Conservation (phyloP, 2,888 invertebrate species). For the Chrysolina haemoptera region DNA sequence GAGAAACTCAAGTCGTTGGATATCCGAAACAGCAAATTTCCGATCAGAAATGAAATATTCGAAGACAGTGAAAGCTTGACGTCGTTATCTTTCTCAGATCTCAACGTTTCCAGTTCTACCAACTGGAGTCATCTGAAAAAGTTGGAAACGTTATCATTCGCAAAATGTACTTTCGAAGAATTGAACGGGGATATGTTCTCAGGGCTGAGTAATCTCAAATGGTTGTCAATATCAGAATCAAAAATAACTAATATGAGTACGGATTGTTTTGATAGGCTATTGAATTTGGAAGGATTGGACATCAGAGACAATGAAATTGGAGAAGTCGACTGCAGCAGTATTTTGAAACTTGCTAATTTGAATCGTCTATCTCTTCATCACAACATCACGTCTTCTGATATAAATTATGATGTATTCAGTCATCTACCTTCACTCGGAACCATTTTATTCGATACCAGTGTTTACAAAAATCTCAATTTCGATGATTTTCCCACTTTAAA, state of each 20-base stretch:
- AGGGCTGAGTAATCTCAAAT: conserved; percentile 29
- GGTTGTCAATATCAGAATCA: conserved; percentile 29
- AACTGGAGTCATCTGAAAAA: conserved; percentile 25
- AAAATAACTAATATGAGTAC: conserved; percentile 10
- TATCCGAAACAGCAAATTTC: conserved; percentile 30
- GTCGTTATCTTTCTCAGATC: conserved; percentile 14
- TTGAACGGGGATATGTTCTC: conserved; percentile 27
- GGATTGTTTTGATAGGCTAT: conserved; percentile 25
- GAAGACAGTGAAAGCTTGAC: conserved; percentile 29
- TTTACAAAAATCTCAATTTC: conserved; percentile 33
- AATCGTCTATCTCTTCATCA: conserved; percentile 25
- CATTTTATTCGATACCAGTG: conserved; percentile 28
- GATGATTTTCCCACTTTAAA: conserved; percentile 30
- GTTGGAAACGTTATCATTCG: conserved; percentile 27
- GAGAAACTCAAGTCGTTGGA: conserved; percentile 29
- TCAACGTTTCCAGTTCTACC: conserved; percentile 16
- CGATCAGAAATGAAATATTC: conserved; percentile 34
- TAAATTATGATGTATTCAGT: conserved; percentile 34
- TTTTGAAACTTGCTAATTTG: conserved; percentile 32
- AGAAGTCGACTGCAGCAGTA: conserved; percentile 27
- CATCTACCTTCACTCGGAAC: conserved; percentile 33
- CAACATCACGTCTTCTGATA: conserved; percentile 29
- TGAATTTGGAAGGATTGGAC: conserved; percentile 23
- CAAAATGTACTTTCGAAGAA: conserved; percentile 31
- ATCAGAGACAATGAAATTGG: conserved; percentile 34